These are phyloP conservation scores for Zaprionus tsacasi DNA, from an alignment of 1,140 invertebrate genomes.

Conservation along the genomic window DNA sequence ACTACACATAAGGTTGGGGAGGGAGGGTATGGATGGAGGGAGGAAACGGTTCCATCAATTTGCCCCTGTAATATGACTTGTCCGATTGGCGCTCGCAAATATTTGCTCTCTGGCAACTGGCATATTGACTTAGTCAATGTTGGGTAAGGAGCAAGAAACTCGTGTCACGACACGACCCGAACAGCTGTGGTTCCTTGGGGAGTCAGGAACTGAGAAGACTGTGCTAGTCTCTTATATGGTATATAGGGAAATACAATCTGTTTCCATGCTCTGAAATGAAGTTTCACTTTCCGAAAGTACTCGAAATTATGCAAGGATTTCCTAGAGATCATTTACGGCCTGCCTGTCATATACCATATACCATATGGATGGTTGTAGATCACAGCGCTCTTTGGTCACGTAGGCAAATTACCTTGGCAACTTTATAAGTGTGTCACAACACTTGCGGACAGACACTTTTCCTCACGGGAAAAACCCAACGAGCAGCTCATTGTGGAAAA, in stretches of 20 bases:
- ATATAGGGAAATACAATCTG: background rate
- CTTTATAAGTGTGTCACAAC: constrained; percentile 57
- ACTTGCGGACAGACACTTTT: constrained; percentile 38
- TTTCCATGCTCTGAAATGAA: background rate
- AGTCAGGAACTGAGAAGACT: background rate
- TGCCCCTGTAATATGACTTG: constrained; percentile 24
- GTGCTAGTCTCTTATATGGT: background rate
- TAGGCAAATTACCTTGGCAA: constrained; percentile 41
- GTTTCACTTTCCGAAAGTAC: background rate
- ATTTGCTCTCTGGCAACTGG: constrained; percentile 28
- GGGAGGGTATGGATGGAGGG: background rate
- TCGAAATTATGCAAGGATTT: background rate
- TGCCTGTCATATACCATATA: background rate
- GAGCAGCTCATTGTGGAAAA: constrained; percentile 73
- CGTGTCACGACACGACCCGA: constrained; percentile 17
- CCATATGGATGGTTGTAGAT: background rate
- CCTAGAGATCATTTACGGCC: background rate
- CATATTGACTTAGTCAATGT: constrained; percentile 11
- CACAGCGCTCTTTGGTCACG: background rate
- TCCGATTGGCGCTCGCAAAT: constrained; percentile 30
- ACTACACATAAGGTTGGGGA: background rate
- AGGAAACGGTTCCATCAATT: constrained; percentile 24
- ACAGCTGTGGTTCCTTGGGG: background rate
- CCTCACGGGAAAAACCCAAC: constrained; percentile 56
- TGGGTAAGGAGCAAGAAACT: constrained; percentile 7